These are phyloP conservation scores for Drymodes brunneopygia DNA, from an alignment of 2,113 vertebrate species.

Conservation along the genomic window DNA sequence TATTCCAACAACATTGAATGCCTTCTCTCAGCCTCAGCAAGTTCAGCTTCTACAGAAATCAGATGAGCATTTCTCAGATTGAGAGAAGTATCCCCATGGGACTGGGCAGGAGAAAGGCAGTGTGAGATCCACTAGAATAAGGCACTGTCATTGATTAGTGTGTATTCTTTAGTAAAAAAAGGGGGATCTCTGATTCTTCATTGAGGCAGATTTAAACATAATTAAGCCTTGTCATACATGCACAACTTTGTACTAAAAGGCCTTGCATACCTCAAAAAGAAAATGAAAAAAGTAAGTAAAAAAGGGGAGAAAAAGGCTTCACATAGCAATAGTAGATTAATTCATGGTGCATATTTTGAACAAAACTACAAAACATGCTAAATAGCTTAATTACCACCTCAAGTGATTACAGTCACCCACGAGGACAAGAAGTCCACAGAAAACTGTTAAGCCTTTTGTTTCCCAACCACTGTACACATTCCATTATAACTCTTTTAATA, in stretches of 20 bases:
- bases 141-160: neutral
- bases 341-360: neutral
- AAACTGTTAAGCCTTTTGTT: neutral
- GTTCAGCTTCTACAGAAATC: neutral
- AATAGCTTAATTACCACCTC: neutral
- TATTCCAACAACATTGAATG: neutral
- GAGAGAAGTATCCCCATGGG: neutral
- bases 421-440: neutral
- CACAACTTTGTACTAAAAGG: neutral
- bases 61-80: rapidly evolving
- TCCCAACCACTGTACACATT: neutral
- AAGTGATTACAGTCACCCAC: neutral
- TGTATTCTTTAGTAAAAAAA: neutral
- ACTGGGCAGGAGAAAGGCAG: neutral
- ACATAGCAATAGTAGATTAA: neutral
- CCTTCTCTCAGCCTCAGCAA: neutral
- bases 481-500: neutral
- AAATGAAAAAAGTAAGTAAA: neutral
- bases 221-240: neutral
- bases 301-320: neutral
- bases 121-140: neutral
- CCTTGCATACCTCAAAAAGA: neutral
- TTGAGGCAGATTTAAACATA: neutral
- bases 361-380: neutral
- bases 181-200: neutral